Conservation (phyloP, 1,140 invertebrate genomes). For the Lepidotrigona ventralis region DNA sequence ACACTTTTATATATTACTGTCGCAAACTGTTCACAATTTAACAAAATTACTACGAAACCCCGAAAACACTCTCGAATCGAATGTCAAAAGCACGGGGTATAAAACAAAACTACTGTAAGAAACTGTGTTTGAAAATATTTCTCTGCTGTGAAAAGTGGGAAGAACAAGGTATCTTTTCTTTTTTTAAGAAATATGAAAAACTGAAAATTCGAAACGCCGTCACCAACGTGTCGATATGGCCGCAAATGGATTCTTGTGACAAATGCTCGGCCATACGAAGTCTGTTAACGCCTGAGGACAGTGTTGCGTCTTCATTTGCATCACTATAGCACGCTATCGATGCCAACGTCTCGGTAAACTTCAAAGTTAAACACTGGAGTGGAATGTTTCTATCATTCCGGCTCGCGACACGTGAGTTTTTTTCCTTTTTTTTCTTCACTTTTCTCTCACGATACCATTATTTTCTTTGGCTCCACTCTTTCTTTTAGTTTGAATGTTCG, state of each 20-base stretch:
- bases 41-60: neutral
- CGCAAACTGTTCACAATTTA: neutral
- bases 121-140: neutral
- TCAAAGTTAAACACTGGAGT: conserved; percentile 53
- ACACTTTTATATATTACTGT: no score
- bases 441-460: conserved; percentile 30
- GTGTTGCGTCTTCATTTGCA: conserved; percentile 56
- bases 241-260: neutral
- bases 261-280: neutral
- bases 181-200: conserved; percentile 18
- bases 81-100: neutral
- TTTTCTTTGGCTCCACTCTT: no score
- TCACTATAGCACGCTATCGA: conserved; percentile 54
- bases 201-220: neutral
- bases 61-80: conserved; percentile 19
- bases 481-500: neutral
- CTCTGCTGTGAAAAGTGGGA: neutral
- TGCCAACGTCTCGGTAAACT: conserved; percentile 61
- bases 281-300: neutral
- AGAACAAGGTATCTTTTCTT: neutral
- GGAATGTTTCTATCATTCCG: conserved; percentile 28
- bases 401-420: conserved; percentile 21
- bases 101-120: neutral
- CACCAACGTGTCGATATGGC: neutral
- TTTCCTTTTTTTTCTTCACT: neutral